phyloP scores from a whole-genome alignment of 2,888 invertebrate genomes.

The Pristionchus entomophagus region DNA sequence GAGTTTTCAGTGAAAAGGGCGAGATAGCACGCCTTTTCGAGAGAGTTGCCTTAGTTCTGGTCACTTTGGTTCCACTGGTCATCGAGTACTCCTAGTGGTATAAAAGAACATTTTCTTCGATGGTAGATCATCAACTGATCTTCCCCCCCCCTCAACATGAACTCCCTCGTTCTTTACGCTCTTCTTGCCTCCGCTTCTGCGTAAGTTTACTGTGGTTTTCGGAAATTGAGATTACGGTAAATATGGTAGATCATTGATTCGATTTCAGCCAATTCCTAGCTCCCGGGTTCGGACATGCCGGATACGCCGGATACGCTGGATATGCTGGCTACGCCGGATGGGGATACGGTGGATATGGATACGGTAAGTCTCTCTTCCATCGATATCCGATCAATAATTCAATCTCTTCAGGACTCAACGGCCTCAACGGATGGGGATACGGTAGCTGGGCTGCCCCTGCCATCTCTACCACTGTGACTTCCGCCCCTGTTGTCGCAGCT shows the following conservation, averaged over 20 bases:
- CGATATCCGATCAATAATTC: not conserved
- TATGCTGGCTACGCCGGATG: slow-evolving; percentile 1
- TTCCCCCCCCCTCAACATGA: not conserved
- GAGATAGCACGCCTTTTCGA: not conserved
- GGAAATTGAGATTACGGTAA: not conserved
- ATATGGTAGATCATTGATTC: not conserved
- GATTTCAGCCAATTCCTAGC: slow-evolving; percentile 12
- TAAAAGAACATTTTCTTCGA: not conserved
- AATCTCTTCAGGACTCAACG: not conserved
- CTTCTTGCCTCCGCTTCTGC: slow-evolving; percentile 18
- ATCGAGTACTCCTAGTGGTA: not conserved
- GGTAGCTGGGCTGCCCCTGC: not conserved
- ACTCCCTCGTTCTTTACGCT: slow-evolving; percentile 2
- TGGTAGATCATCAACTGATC: not conserved
- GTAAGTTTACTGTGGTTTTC: not conserved
- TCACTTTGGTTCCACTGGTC: slow-evolving; percentile 28
- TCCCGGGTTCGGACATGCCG: not conserved
- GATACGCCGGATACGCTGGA: not conserved
- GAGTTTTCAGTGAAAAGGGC: too few species aligned
- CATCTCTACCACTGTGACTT: not conserved
- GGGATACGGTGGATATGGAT: slow-evolving; percentile 21
- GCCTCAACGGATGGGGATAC: slow-evolving; percentile 3
- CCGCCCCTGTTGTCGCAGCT: slow-evolving; percentile 24
- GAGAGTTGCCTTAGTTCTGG: not conserved
- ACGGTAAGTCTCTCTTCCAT: not conserved